Evolutionary conservation across 2,113 vertebrate genomes (phyloP).

Genomic region (Cepphus grylle): DNA sequence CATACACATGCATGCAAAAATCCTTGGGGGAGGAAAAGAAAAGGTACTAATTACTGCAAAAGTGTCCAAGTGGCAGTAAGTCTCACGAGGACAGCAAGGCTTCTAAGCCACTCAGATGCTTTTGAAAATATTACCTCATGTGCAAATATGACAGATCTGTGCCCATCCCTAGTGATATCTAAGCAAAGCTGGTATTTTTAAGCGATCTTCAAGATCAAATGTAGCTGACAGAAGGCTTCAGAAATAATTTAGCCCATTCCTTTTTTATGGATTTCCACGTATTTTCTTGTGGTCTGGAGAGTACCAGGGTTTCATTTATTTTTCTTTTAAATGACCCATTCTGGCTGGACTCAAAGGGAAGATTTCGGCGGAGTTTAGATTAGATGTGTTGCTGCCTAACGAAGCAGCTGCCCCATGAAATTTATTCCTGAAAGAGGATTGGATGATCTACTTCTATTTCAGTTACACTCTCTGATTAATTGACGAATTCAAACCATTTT

Average conservation of each 20-base stretch:
- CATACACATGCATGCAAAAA: neutral
- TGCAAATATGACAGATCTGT: neutral
- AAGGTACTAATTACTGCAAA: neutral
- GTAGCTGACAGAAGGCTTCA: neutral
- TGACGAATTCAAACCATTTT: neutral
- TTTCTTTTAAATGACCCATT: neutral
- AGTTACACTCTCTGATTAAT: neutral
- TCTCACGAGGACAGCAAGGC: neutral
- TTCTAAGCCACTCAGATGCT: conserved; percentile 24
- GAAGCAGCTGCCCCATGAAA: neutral
- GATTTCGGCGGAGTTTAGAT: neutral
- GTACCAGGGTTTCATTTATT: conserved; percentile 19
- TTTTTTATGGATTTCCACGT: neutral
- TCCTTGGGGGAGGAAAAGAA: neutral
- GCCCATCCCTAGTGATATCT: neutral
- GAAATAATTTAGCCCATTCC: neutral
- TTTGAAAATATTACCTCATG: conserved; percentile 25
- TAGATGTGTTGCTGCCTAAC: neutral
- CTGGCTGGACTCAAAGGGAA: neutral
- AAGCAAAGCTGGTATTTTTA: neutral
- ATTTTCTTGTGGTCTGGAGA: conserved; percentile 25
- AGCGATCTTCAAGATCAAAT: neutral
- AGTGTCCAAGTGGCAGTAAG: neutral
- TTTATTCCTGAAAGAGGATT: neutral
- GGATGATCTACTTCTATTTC: neutral